Evolutionary conservation across 2,888 invertebrate genomes (phyloP).

Genomic region (Diarsia mendica): DNA sequence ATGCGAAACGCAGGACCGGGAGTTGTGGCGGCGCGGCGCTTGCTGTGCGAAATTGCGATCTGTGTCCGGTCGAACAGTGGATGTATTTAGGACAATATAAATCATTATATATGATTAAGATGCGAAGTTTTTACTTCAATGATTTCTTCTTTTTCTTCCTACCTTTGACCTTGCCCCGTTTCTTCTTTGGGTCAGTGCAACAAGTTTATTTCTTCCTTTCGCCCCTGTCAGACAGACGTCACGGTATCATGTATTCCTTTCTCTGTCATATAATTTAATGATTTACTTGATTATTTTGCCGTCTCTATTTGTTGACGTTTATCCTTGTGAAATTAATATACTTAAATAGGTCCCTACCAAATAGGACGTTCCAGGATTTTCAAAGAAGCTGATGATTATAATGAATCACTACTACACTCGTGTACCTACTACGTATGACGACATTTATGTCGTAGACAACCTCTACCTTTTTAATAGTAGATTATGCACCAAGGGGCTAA

Average conservation of each 20-base stretch:
- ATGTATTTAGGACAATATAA: not conserved
- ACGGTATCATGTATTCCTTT: not conserved
- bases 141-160: not conserved
- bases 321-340: not conserved
- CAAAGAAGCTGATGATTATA: not conserved
- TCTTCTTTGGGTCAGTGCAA: not conserved
- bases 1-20: not conserved
- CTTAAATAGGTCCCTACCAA: not conserved
- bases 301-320: not conserved
- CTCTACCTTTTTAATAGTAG: not conserved
- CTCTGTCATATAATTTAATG: not conserved
- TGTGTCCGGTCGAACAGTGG: not conserved
- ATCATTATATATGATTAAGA: too few relatives aligned
- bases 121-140: not conserved
- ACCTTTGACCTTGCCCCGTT: not conserved
- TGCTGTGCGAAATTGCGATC: not conserved
- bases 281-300: not conserved
- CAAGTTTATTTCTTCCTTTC: not conserved
- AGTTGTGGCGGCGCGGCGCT: not conserved
- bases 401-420: slow-evolving; percentile 8
- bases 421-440: not conserved
- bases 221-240: not conserved
- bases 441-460: slow-evolving; percentile 4
- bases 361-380: not conserved
- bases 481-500: too few relatives aligned